Percentiles rank a stretch among this genome's conserved stretches.
These are phyloP conservation scores for Clupea harengus DNA, from an alignment of 2,113 vertebrate genomes.

Conservation along the genomic window DNA sequence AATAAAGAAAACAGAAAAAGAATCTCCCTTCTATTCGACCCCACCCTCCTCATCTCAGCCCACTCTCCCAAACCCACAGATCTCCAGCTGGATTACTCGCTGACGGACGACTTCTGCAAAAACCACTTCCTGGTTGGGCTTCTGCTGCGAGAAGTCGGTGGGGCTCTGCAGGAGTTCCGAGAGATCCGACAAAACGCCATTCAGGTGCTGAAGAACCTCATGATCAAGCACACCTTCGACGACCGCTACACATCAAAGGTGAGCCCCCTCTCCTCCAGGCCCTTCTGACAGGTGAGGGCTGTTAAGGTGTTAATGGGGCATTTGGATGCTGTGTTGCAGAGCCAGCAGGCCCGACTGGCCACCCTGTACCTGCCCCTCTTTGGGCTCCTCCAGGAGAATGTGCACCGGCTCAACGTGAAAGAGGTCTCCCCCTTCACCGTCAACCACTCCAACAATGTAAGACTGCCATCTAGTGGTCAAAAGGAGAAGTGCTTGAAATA, in stretches of 20 bases:
- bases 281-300: background rate
- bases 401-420: slow-evolving; percentile 92
- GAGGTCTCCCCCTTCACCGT: slow-evolving; percentile 81
- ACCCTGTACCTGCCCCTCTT: slow-evolving; percentile 95
- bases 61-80: slow-evolving; percentile 72
- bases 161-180: slow-evolving; percentile 88
- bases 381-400: slow-evolving; percentile 93
- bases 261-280: slow-evolving; percentile 41
- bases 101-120: slow-evolving; percentile 96
- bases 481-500: background rate
- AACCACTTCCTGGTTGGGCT: slow-evolving; percentile 97
- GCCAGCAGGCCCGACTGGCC: slow-evolving; percentile 91
- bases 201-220: slow-evolving; percentile 91
- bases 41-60: background rate
- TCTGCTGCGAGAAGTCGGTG: slow-evolving; percentile 87
- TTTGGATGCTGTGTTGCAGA: slow-evolving; percentile 70
- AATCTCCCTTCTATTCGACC: slow-evolving; percentile 19
- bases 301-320: slow-evolving; percentile 19
- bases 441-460: slow-evolving; percentile 82
- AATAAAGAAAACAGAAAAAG: background rate
- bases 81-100: slow-evolving; percentile 91
- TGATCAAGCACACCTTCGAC: slow-evolving; percentile 96
- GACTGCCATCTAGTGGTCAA: slow-evolving; percentile 60
- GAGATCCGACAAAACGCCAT: slow-evolving; percentile 90
- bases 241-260: slow-evolving; percentile 91